Evolutionary conservation across 2,888 invertebrate species (phyloP).

Genomic region (Selenia dentaria): DNA sequence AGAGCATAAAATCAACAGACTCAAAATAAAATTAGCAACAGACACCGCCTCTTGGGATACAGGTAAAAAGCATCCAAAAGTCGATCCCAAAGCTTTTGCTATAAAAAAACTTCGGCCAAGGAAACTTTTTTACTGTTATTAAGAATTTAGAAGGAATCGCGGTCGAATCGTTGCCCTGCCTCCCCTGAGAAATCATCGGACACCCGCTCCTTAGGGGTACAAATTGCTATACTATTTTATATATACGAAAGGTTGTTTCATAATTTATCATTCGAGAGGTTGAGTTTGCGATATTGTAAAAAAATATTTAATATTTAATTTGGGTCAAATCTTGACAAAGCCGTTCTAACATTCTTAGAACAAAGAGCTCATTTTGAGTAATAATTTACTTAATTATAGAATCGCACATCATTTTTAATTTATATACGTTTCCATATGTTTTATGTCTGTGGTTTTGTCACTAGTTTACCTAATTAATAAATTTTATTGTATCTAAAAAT

Average conservation of each 20-base stretch:
- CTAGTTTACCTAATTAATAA: no score
- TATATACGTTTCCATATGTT: no score
- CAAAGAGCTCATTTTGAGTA: no score
- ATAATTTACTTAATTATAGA: no score
- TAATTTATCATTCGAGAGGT: constrained; percentile 24
- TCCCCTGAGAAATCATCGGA: constrained; percentile 54
- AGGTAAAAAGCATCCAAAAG: constrained; percentile 18
- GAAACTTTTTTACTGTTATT: constrained; percentile 49
- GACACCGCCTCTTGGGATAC: constrained; percentile 8
- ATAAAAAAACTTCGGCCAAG: constrained; percentile 29
- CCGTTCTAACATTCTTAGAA: no score
- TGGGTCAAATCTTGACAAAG: no score
- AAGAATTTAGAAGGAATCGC: constrained; percentile 55
- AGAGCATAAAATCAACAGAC: constrained; percentile 15
- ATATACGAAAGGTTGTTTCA: constrained; percentile 24
- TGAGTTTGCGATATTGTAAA: no score
- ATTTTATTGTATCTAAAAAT: no score
- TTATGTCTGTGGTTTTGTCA: no score
- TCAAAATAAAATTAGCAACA: constrained; percentile 20
- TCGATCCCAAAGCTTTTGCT: constrained; percentile 14
- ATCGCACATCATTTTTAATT: no score
- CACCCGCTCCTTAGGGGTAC: constrained; percentile 36
- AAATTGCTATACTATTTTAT: constrained; percentile 37
- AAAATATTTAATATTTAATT: no score
- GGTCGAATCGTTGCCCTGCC: constrained; percentile 41